These are phyloP conservation scores for Pyrgus malvae DNA, from an alignment of 2,888 invertebrate genomes.

Conservation along the genomic window DNA sequence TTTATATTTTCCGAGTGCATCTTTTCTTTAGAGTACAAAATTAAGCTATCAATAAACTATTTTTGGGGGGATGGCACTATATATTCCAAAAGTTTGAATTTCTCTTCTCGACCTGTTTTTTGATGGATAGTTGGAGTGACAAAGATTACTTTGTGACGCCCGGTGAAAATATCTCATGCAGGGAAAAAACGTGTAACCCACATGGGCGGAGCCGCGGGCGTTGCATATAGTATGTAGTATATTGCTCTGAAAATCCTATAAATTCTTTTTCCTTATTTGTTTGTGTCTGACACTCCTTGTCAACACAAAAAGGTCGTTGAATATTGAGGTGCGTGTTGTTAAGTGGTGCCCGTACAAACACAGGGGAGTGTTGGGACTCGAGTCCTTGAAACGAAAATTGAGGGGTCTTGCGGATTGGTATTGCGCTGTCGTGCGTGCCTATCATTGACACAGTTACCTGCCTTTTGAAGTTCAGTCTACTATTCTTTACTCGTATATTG, in stretches of 20 bases:
- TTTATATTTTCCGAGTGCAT: slow-evolving; percentile 1
- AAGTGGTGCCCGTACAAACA: slow-evolving; percentile 32
- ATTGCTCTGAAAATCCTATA: no score
- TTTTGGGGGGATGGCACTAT: slow-evolving; percentile 7
- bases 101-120: no score
- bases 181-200: no score
- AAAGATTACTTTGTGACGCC: no score
- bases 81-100: slow-evolving; percentile 11
- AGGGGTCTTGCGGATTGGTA: slow-evolving; percentile 42
- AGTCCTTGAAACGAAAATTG: slow-evolving; percentile 57
- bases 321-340: slow-evolving; percentile 45
- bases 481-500: slow-evolving; percentile 19
- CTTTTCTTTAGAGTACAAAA: slow-evolving; percentile 10
- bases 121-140: no score
- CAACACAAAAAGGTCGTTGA: slow-evolving; percentile 42
- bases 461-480: slow-evolving; percentile 14
- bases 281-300: not conserved
- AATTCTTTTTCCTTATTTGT: not conserved
- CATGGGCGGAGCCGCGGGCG: no score
- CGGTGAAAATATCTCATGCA: no score
- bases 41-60: slow-evolving; percentile 19
- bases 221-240: no score
- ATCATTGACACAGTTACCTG: slow-evolving; percentile 48
- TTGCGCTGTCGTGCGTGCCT: slow-evolving; percentile 46
- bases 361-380: slow-evolving; percentile 39